Evolutionary conservation across 2,888 invertebrate genomes (phyloP).

Genomic region (Agrotis puta): DNA sequence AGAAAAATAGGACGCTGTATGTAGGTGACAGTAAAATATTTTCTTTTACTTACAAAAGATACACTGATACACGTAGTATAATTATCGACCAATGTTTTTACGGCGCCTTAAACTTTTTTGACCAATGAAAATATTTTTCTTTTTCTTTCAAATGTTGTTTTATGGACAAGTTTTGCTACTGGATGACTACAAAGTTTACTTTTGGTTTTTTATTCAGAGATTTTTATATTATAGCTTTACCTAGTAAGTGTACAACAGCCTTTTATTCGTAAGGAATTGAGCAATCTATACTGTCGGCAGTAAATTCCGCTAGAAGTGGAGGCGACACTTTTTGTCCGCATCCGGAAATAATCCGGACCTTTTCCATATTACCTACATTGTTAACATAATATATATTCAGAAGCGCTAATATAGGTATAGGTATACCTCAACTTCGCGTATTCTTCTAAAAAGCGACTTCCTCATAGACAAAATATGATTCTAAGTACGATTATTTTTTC

Average conservation of each 20-base stretch:
- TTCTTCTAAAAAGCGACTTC: background rate
- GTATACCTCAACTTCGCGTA: no score
- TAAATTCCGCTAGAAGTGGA: constrained; percentile 74
- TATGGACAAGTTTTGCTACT: no score
- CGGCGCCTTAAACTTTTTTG: no score
- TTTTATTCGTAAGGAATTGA: constrained; percentile 70
- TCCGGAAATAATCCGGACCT: constrained; percentile 69
- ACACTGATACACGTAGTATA: no score
- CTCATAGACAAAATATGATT: background rate
- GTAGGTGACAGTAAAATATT: no score
- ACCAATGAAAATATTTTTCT: no score
- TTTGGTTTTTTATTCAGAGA: background rate
- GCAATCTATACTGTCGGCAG: constrained; percentile 76
- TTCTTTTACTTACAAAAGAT: no score
- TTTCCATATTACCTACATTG: constrained; percentile 29
- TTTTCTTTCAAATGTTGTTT: no score
- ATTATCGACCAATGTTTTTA: no score
- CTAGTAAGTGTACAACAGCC: constrained; percentile 16
- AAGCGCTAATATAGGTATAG: background rate
- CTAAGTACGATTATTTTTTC: no score
- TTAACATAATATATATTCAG: constrained; percentile 10
- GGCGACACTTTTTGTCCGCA: constrained; percentile 67
- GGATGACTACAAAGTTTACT: background rate
- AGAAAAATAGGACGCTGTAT: no score
- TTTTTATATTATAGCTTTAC: constrained; percentile 18